Evolutionary conservation across 2,797 vertebrate species (phyloP), one percentile per base, ranked within the genome.

Genomic region (Periparus ater): DNA sequence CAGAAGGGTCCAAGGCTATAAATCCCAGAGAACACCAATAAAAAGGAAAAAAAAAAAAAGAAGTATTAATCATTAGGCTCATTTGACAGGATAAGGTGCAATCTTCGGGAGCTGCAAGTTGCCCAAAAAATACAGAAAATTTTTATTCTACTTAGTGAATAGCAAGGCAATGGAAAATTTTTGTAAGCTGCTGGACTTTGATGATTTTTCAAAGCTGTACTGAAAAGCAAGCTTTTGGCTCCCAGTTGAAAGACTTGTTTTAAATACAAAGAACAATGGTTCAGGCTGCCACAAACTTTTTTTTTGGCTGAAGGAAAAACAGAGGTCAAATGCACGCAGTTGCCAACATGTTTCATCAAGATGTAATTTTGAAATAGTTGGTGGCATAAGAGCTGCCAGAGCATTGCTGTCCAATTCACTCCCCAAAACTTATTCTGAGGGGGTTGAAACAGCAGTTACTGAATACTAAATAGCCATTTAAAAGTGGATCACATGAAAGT

Each of bases 251-350:
- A 91, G 95, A n/a, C 23, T 89, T 62, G 19, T 75, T 95, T 93
- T 91, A 91, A 96, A 88, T 75, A 77, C 81, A 72, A 88, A 89
- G 84, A 91, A 82, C 88, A 95, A 77, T n/a, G 32, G 63, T 57
- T 87, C 71, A 57, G 67, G 75, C 84, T 89, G 67, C 79, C 79
- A 92, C 91, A 47, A 89, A 65, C 72, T 57, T 75, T 48, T 66
- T 73, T 53, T 70, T 45, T 70, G 5, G 4, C 51, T 76, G 67
- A 79, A 76, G 72, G 65, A 44, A 82, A 87, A 92, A 32, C n/a
- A 74, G 57, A 70, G 91, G 73, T 77, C 72, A 45, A 7, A 48
- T 45, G 36, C 62, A n/a, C 2, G 2, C 25, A 42, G 55, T 85
- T 92, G 78, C 89, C 89, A 93, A 58, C 42, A 15, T 5, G 29